A percentile compares a stretch with the other conserved stretches of the same genome.
phyloP scores from a whole-genome alignment of 64 coral and sea anemone species.

The Pocillopora damicornis region DNA sequence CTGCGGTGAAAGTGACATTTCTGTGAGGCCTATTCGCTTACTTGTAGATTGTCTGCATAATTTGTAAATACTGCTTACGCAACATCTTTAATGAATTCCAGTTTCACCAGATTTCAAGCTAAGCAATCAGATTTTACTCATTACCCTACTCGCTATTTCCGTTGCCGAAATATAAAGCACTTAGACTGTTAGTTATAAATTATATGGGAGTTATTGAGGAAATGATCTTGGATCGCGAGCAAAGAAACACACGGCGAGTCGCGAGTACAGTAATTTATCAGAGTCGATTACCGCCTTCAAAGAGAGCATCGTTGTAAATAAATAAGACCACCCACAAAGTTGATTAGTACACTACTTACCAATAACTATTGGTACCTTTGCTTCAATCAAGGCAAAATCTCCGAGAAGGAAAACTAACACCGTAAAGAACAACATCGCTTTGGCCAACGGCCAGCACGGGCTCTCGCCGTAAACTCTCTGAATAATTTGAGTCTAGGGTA shows the following conservation, averaged over 20 bases:
- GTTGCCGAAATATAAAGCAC: too few species aligned
- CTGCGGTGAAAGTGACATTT: too few species aligned
- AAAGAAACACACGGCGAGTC: neutral
- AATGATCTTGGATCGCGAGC: too few species aligned
- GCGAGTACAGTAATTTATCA: neutral
- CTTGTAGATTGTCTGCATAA: too few species aligned
- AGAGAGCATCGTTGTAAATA: neutral
- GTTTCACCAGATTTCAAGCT: too few species aligned
- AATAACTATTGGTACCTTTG: constrained; percentile 20
- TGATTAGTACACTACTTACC: constrained; percentile 1
- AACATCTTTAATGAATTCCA: too few species aligned
- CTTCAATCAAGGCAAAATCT: neutral
- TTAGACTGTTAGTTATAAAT: too few species aligned
- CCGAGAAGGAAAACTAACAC: neutral
- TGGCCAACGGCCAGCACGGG: neutral
- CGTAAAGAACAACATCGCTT: neutral
- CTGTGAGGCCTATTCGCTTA: too few species aligned
- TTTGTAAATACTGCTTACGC: too few species aligned
- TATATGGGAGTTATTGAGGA: too few species aligned
- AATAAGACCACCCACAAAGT: neutral
- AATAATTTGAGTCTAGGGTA: neutral
- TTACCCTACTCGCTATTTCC: too few species aligned
- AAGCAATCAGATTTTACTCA: too few species aligned
- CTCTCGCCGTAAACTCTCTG: neutral
- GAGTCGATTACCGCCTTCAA: neutral